phyloP scores from a whole-genome alignment of 53 echinoderm and acorn worm species.

The Mesocentrotus franciscanus region DNA sequence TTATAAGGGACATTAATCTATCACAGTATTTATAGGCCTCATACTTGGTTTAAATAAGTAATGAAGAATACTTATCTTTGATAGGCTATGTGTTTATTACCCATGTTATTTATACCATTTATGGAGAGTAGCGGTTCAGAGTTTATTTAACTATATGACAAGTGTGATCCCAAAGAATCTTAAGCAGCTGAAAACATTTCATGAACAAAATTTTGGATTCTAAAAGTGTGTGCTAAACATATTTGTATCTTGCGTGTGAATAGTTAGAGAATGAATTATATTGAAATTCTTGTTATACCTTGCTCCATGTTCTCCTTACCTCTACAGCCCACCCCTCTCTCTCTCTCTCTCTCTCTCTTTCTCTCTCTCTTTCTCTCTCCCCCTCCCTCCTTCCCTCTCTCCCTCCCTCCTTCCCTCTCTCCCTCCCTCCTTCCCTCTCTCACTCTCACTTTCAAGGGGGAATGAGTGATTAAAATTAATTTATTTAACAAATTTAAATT shows the following conservation, averaged over 20 bases:
- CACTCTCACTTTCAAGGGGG: background rate
- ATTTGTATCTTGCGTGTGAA: background rate
- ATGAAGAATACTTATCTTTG: background rate
- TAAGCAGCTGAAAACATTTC: constrained; percentile 33
- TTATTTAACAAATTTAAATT: background rate
- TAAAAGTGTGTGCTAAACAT: constrained; percentile 15
- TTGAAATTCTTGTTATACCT: background rate
- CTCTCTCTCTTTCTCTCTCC: background rate
- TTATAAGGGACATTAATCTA: background rate
- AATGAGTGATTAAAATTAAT: background rate
- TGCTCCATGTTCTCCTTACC: background rate
- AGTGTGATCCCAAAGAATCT: constrained; percentile 21
- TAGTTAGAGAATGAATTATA: background rate
- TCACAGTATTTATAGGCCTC: background rate
- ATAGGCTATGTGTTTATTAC: background rate
- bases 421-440: too few species aligned
- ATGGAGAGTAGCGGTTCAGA: background rate
- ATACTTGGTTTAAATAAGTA: background rate
- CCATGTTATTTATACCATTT: background rate
- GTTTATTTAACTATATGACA: background rate
- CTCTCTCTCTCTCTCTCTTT: background rate
- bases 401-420: background rate
- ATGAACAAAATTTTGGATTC: background rate
- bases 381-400: background rate
- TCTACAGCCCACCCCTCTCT: background rate